A percentile compares a stretch with the other conserved stretches of the same genome.
Conservation (phyloP, 2,888 invertebrate species). For the Yponomeuta plumbellus region DNA sequence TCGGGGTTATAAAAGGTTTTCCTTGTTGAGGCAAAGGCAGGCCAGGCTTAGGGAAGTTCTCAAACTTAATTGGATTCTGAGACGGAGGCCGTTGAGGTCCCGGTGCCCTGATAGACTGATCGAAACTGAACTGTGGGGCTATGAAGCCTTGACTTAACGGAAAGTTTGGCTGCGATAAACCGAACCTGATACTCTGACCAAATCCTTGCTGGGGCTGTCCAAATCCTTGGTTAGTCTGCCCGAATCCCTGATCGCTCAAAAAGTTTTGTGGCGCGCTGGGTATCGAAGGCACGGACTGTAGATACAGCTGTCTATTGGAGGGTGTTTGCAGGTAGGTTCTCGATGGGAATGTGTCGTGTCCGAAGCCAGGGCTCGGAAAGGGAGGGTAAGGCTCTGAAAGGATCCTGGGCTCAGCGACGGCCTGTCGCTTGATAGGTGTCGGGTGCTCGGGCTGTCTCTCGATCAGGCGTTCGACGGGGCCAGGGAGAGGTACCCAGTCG, state of each 20-base stretch:
- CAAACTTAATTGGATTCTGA: constrained; percentile 48
- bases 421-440: constrained; percentile 50
- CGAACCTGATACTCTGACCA: constrained; percentile 59
- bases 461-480: constrained; percentile 46
- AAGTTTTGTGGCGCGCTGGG: constrained; percentile 68
- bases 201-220: constrained; percentile 43
- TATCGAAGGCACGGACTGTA: constrained; percentile 57
- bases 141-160: constrained; percentile 61
- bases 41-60: constrained; percentile 36
- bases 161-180: constrained; percentile 57
- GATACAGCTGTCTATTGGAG: constrained; percentile 54
- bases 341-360: constrained; percentile 50
- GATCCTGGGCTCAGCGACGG: constrained; percentile 66
- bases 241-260: constrained; percentile 61
- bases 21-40: constrained; percentile 36
- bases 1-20: constrained; percentile 45
- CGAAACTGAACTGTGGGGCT: constrained; percentile 52
- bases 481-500: constrained; percentile 64
- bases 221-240: constrained; percentile 40
- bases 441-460: neutral
- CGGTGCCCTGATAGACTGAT: constrained; percentile 31
- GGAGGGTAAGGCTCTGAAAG: constrained; percentile 52
- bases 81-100: constrained; percentile 30
- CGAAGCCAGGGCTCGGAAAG: constrained; percentile 47
- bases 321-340: constrained; percentile 51